Conservation (phyloP, 2,113 vertebrate genomes). For the Sminthopsis crassicaudata region DNA sequence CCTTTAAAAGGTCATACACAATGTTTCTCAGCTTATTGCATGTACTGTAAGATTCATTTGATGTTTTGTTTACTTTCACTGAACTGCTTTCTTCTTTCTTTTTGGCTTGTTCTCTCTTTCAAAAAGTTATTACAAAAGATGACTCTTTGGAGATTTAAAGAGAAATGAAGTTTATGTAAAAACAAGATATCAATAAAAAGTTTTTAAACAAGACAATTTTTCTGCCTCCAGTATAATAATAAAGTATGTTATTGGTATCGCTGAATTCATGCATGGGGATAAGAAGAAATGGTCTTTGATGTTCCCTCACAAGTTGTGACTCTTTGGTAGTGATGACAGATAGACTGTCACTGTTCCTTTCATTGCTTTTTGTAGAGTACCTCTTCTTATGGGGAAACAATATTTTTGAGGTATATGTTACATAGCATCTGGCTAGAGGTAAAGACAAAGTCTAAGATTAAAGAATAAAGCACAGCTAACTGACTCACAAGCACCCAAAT, state of each 20-base stretch:
- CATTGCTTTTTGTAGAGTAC: neutral
- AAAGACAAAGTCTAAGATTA: neutral
- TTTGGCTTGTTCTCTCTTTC: neutral
- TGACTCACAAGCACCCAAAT: neutral
- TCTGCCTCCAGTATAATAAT: neutral
- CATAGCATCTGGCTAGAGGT: no score
- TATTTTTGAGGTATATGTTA: neutral
- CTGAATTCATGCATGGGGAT: neutral
- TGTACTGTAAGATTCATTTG: neutral
- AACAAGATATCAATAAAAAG: neutral
- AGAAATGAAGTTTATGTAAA: neutral
- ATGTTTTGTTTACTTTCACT: neutral
- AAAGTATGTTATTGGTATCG: neutral
- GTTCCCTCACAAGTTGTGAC: neutral
- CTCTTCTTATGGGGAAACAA: neutral
- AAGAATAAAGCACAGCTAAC: accelerated
- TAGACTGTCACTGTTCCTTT: neutral
- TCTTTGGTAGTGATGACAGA: neutral
- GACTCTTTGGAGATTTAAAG: neutral
- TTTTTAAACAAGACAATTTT: neutral
- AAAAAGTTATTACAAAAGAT: neutral
- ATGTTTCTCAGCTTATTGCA: neutral
- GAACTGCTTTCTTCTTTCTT: neutral
- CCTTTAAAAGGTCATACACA: neutral
- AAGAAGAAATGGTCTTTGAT: neutral